Percentiles rank a stretch among this genome's conserved stretches.
phyloP scores from a whole-genome alignment of 2,113 vertebrate genomes.

The Progne subis region DNA sequence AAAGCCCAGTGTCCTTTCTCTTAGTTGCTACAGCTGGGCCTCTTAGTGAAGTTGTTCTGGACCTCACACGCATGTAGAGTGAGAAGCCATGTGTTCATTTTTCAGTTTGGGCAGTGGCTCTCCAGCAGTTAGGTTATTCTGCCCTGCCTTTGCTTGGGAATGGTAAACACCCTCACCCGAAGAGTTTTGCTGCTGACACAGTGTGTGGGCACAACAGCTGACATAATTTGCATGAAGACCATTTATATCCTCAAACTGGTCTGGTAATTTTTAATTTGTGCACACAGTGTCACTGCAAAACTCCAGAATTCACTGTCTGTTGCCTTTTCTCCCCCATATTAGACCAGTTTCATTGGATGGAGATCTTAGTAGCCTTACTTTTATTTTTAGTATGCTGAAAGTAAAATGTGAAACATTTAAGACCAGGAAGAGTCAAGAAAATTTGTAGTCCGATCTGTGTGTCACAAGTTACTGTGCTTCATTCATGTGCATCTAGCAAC shows the following conservation, averaged over 20 bases:
- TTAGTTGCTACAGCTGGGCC: background rate
- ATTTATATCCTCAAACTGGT: conserved; percentile 14
- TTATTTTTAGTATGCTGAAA: background rate
- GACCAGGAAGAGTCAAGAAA: background rate
- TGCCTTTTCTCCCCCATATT: background rate
- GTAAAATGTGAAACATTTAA: background rate
- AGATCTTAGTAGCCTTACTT: background rate
- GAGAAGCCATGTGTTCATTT: background rate
- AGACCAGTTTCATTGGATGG: background rate
- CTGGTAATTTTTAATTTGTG: background rate
- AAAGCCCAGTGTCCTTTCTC: background rate
- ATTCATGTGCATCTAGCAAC: background rate
- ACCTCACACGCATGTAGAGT: background rate
- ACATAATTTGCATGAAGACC: conserved; percentile 45
- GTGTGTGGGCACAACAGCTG: background rate
- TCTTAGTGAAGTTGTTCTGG: background rate
- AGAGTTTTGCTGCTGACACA: background rate
- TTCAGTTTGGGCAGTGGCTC: background rate
- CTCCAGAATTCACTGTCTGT: background rate
- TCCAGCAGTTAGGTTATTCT: background rate
- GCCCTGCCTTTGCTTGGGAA: background rate
- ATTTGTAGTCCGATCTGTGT: background rate
- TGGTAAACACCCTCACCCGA: background rate
- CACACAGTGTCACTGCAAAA: background rate
- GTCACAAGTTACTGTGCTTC: background rate